Evolutionary conservation across 2,113 vertebrate genomes (phyloP).

Genomic region (Diadophis punctatus): DNA sequence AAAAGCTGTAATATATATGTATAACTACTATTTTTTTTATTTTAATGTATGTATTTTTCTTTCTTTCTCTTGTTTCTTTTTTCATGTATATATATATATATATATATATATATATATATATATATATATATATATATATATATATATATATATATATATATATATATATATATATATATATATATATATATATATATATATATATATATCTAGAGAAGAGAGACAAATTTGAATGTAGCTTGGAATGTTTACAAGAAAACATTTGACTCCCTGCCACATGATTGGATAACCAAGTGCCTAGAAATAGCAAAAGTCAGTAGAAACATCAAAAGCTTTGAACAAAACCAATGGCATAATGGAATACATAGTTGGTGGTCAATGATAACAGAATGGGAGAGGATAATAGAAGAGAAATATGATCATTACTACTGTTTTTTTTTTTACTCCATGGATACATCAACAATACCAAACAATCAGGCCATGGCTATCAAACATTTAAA

Average conservation of each 20-base stretch:
- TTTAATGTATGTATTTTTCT: no score
- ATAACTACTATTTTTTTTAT: no score
- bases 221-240: neutral
- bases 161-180: no score
- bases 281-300: neutral
- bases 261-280: no score
- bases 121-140: no score
- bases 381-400: neutral
- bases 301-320: neutral
- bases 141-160: no score
- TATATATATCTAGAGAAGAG: no score
- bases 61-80: no score
- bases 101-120: no score
- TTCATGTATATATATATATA: no score
- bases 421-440: neutral
- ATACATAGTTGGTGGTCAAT: neutral
- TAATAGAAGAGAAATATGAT: neutral
- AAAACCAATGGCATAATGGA: neutral
- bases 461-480: neutral
- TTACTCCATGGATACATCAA: neutral
- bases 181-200: no score
- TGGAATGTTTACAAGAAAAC: neutral
- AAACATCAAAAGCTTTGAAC: neutral
- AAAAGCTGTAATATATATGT: no score
- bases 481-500: neutral